Percentiles rank a stretch among this genome's conserved stretches.
Conservation (phyloP, 2,797 vertebrate genomes). For the Mallotus villosus region DNA sequence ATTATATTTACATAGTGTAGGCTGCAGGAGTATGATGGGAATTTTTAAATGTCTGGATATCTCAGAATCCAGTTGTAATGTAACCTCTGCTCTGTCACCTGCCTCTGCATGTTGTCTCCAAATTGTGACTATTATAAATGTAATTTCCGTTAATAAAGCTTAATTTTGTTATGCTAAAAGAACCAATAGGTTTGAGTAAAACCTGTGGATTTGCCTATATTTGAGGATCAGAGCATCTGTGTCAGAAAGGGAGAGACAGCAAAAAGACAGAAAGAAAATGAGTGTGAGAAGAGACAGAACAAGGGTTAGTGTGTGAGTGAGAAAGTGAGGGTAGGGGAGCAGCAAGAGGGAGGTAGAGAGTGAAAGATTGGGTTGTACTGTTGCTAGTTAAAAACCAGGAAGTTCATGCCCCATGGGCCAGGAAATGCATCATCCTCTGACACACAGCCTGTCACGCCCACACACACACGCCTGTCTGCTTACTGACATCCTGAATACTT, state of each 20-base stretch:
- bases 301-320: not conserved
- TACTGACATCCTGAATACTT: slow-evolving; percentile 60
- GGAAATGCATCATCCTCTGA: slow-evolving; percentile 70
- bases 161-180: too few species aligned
- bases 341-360: not conserved
- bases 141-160: not conserved
- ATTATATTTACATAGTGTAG: too few species aligned
- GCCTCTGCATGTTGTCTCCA: too few species aligned
- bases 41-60: too few species aligned
- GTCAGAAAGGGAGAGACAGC: not conserved
- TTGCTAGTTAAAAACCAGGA: slow-evolving; percentile 62
- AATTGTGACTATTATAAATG: not conserved
- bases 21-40: too few species aligned
- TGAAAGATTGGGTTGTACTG: slow-evolving; percentile 7
- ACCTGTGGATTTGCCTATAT: not conserved
- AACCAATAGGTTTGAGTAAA: too few species aligned
- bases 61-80: too few species aligned
- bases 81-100: too few species aligned
- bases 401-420: slow-evolving; percentile 56
- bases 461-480: slow-evolving; percentile 17
- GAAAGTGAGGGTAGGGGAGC: not conserved
- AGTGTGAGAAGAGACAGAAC: not conserved
- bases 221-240: not conserved
- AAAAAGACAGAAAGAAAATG: not conserved
- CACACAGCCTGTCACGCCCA: slow-evolving; percentile 45